Evolutionary conservation across 2,113 vertebrate species (phyloP), one percentile per base, ranked within the genome.

Genomic region (Ochotona curzoniae): DNA sequence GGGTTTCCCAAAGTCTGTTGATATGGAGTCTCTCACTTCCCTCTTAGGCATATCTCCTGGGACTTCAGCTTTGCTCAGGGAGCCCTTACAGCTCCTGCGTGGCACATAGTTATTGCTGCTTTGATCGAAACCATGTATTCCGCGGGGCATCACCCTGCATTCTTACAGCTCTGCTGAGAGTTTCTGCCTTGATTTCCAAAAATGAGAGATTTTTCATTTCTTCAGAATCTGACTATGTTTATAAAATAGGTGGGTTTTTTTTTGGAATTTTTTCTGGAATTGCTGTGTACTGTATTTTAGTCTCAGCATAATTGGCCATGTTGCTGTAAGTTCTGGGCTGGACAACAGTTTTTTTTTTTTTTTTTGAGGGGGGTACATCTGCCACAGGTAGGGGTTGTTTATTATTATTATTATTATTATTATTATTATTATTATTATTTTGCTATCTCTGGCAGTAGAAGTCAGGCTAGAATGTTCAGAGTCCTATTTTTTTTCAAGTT

Each of bases 401-500:
- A 38, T 14, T 89, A 51, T 80, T 26, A 76, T 32, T 66, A 66
- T 54, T 7, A 35, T 44, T 44, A 44, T 44, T 44, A 44, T 44
- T 44, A 44, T 44, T 44, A 44, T 44, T 44, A 44, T 44, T 44
- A 44, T 44, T 44, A 44, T 54, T 67, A 87, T 67, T 32, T 74
- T 83, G 44, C 25, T 84, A 94, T 82, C n/a, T 74, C 11, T 38
- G 30, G 82, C 44, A 90, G 81, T 28, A 83, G 69, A 83, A 93
- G 32, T 83, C 91, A 71, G 74, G 18, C 47, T 87, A 11, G 30
- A 51, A 30, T 83, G 92, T 81, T 93, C 51, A 83, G 60, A 89
- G 47, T 81, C 86, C 75, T 83, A 90, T 74, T 5, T 81, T 5
- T 83, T 51, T 84, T 66, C 73, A 81, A 80, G 28, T 44, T 84